These are phyloP conservation scores for Eilema griseolum DNA, from an alignment of 2,888 invertebrate genomes.

Conservation along the genomic window DNA sequence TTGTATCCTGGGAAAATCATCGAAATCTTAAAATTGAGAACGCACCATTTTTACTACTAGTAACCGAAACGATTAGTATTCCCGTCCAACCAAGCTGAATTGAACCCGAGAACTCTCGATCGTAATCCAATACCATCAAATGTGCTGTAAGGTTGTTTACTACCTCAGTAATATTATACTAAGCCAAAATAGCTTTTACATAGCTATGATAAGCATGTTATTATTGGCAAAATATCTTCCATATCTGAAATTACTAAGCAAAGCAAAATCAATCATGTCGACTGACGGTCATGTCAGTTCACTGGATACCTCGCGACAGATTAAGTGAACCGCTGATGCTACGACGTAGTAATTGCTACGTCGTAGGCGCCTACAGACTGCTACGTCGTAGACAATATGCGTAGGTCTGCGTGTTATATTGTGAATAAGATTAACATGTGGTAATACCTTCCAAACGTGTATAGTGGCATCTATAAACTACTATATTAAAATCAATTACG, in stretches of 20 bases:
- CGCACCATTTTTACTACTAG: too few relatives aligned
- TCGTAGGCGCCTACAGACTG: constrained; percentile 51
- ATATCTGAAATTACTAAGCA: constrained; percentile 16
- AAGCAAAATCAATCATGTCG: constrained; percentile 32
- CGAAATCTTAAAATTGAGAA: too few relatives aligned
- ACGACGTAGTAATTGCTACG: constrained; percentile 60
- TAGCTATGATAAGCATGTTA: not conserved
- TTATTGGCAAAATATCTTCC: constrained; percentile 8
- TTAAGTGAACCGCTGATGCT: constrained; percentile 41
- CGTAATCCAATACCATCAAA: too few relatives aligned
- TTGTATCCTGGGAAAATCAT: too few relatives aligned
- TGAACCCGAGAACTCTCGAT: too few relatives aligned
- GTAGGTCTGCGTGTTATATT: not conserved
- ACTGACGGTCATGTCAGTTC: constrained; percentile 28
- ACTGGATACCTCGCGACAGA: constrained; percentile 32
- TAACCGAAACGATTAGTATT: too few relatives aligned
- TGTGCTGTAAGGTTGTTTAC: too few relatives aligned
- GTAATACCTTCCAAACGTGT: not conserved
- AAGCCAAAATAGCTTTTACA: not conserved
- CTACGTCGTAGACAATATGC: constrained; percentile 45
- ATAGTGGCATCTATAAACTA: too few relatives aligned
- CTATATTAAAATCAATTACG: too few relatives aligned
- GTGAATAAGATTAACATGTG: not conserved
- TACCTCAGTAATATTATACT: not conserved
- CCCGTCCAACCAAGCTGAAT: too few relatives aligned